Evolutionary conservation across 2,797 vertebrate genomes (phyloP).

Genomic region (Sebastes baramenuke): DNA sequence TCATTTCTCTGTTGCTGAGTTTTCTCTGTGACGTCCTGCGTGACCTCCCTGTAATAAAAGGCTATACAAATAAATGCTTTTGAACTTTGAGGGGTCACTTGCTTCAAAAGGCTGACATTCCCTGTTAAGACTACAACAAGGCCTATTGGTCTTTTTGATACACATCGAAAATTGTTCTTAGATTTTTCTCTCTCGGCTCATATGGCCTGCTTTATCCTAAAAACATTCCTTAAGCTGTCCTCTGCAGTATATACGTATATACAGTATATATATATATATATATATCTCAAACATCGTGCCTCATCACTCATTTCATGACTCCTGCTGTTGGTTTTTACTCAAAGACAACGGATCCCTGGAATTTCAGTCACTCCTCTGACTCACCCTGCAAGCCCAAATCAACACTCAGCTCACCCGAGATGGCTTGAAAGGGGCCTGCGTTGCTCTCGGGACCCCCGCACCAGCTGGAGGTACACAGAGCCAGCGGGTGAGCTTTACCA

Average conservation of each 20-base stretch:
- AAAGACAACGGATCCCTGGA: conserved; percentile 20
- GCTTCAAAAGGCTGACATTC: neutral
- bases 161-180: neutral
- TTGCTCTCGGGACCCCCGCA: conserved; percentile 13
- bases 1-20: neutral
- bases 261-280: no score
- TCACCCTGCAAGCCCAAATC: conserved; percentile 18
- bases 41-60: neutral
- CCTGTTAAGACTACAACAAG: neutral
- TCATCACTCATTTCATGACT: conserved; percentile 11
- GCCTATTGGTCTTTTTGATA: neutral
- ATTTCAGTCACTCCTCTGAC: conserved; percentile 7
- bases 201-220: neutral
- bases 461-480: conserved; percentile 29
- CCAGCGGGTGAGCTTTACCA: conserved; percentile 23
- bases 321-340: conserved; percentile 19
- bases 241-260: neutral
- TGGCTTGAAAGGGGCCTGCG: conserved; percentile 26
- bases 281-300: neutral
- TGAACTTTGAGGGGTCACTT: neutral
- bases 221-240: conserved; percentile 2
- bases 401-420: conserved; percentile 21
- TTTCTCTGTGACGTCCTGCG: conserved; percentile 2
- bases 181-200: neutral
- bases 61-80: neutral